Base-by-base conservation (phyloP, 1,140 invertebrate species). In the Ceratosolen solmsi region DNA sequence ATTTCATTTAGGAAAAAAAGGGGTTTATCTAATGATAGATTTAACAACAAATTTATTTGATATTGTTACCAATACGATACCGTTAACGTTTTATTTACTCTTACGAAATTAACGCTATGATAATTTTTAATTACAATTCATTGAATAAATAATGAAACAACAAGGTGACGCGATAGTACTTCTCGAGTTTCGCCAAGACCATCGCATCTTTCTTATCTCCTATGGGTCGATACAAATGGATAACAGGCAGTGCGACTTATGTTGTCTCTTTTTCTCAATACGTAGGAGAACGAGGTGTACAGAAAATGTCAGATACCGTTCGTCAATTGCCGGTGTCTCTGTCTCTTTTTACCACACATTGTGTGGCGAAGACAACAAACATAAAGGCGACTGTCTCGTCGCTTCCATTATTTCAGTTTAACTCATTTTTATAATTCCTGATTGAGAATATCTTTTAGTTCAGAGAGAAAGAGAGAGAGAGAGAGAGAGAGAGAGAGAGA, bases 171-270 rank as follows among this genome's bases (percentile, higher is more conserved):
- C n/a, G 27, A n/a, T n/a, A n/a, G n/a, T n/a, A 51, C 38, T 71
- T 79, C 65, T 79, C 65, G 20, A 79, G 77, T 79, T 79, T 71
- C 46, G 46, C 13, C 30, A 15, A 70, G 20, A 51, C 63, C 70
- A 13, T 8, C 22, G 20, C 33, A 38, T 41, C n/a, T n/a, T n/a
- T n/a, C n/a, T n/a, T 46, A 8, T n/a, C 36, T 70, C 4, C 15
- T 25, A 22, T 38, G n/a, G 4, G 41, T 75, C 49, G 8, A 58
- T 71, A 63, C 17, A 79, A 9, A 1, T 3, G n/a, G 7, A 22
- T 27, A 54, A 51, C 36, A 33, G 1, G 4, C 22, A 41, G 11
- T 7, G 8, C 41, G 5, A 20, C 41, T 71, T 71, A 30, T n/a
- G 49, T 41, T 9, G 1, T 60, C 22, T 15, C n/a, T 60, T 13